phyloP scores from a whole-genome alignment of 2,888 invertebrate species.

The Seira ritae region DNA sequence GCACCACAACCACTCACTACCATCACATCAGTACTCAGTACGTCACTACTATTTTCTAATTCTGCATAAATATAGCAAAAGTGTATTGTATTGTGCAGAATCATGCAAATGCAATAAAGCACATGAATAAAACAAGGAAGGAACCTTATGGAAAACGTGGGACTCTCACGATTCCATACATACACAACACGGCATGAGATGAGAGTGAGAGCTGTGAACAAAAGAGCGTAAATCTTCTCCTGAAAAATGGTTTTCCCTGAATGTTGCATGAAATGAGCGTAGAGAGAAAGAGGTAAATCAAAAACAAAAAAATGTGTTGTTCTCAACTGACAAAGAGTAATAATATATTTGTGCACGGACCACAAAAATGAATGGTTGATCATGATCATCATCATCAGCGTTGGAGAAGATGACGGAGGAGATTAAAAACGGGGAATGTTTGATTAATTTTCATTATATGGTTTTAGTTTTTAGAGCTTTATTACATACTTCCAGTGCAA shows the following conservation, averaged over 20 bases:
- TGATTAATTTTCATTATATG: conserved; percentile 39
- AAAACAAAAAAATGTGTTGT: conserved; percentile 10
- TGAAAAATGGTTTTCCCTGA: neutral
- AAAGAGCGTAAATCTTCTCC: conserved; percentile 16
- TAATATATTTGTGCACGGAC: conserved; percentile 6
- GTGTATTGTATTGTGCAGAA: neutral
- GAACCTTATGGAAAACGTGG: neutral
- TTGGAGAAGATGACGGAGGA: neutral
- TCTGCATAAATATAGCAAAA: conserved; percentile 8
- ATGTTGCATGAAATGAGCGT: conserved; percentile 15
- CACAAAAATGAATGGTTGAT: neutral
- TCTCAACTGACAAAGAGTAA: conserved; percentile 13
- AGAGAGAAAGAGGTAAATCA: conserved; percentile 15
- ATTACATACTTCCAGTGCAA: too few relatives aligned
- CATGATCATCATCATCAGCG: neutral
- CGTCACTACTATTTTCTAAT: neutral
- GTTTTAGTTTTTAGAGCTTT: neutral
- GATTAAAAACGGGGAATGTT: conserved; percentile 12
- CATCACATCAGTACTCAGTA: too few relatives aligned
- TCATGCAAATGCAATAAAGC: conserved; percentile 9
- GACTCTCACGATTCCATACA: neutral
- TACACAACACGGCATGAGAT: conserved; percentile 15
- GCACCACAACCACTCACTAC: conserved; percentile 7
- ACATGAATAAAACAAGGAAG: neutral
- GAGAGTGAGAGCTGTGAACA: conserved; percentile 3